phyloP scores from a whole-genome alignment of 2,113 vertebrate genomes.

The Nycticorax nycticorax region DNA sequence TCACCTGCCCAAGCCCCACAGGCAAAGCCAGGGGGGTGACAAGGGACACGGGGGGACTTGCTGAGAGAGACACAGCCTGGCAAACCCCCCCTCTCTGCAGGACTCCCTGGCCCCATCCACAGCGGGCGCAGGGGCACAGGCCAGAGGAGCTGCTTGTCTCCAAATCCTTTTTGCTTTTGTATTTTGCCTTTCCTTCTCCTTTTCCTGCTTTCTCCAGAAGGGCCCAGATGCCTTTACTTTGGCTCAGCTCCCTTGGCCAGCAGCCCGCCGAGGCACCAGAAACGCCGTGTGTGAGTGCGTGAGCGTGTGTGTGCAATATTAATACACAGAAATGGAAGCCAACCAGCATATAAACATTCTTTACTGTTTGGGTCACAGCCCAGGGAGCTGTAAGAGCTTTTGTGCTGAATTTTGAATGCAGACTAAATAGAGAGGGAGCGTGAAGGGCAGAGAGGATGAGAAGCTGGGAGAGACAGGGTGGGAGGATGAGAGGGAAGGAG shows the following conservation, averaged over 20 bases:
- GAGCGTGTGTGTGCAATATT: slow-evolving; percentile 42
- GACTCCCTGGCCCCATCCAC: neutral
- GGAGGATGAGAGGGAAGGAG: neutral
- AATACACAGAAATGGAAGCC: slow-evolving; percentile 57
- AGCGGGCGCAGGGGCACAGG: neutral
- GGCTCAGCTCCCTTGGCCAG: slow-evolving; percentile 60
- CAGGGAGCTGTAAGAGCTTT: slow-evolving; percentile 53
- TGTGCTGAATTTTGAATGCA: slow-evolving; percentile 44
- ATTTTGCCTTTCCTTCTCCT: slow-evolving; percentile 17
- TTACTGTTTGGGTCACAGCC: slow-evolving; percentile 70
- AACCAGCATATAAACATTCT: slow-evolving; percentile 70
- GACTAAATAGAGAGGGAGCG: slow-evolving; percentile 5
- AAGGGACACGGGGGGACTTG: accelerated
- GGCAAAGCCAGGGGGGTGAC: neutral
- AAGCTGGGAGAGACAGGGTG: neutral
- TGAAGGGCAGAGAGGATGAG: neutral
- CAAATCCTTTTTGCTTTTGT: neutral
- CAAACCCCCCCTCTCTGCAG: accelerated
- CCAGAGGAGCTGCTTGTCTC: neutral
- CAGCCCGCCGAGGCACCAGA: slow-evolving; percentile 34
- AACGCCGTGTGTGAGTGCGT: slow-evolving; percentile 11
- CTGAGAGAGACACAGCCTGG: neutral
- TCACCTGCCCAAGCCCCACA: accelerated
- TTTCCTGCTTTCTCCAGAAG: slow-evolving; percentile 37
- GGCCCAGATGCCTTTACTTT: slow-evolving; percentile 68